Conservation (phyloP, 2,888 invertebrate species). For the Stenichneumon culpator region DNA sequence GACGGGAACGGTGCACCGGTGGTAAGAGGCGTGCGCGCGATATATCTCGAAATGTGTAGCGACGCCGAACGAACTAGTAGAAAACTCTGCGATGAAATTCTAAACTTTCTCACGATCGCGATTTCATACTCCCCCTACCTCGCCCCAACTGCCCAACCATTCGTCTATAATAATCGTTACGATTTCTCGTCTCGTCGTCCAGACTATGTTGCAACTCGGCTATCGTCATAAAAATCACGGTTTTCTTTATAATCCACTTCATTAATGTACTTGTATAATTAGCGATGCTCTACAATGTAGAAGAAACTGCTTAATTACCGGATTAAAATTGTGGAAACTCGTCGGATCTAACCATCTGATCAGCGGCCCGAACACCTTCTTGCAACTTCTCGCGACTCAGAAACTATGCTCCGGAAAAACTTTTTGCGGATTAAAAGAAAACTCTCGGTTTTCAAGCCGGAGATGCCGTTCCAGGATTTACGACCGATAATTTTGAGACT, state of each 20-base stretch:
- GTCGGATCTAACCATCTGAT: neutral
- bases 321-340: neutral
- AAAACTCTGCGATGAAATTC: slow-evolving; percentile 50
- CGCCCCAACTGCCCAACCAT: neutral
- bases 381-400: neutral
- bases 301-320: neutral
- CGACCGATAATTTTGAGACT: neutral
- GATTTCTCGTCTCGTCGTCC: neutral
- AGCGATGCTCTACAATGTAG: neutral
- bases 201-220: neutral
- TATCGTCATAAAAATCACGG: neutral
- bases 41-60: slow-evolving; percentile 61
- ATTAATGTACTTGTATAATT: neutral
- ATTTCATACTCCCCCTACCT: slow-evolving; percentile 25
- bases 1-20: slow-evolving; percentile 11
- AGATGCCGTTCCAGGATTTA: neutral
- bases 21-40: slow-evolving; percentile 20
- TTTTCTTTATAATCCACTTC: neutral
- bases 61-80: slow-evolving; percentile 51
- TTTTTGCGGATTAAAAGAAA: neutral
- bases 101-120: slow-evolving; percentile 67
- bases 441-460: neutral
- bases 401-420: neutral
- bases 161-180: slow-evolving; percentile 27
- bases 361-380: neutral